Conservation (phyloP, 2,113 vertebrate species). For the Eurypyga helias region DNA sequence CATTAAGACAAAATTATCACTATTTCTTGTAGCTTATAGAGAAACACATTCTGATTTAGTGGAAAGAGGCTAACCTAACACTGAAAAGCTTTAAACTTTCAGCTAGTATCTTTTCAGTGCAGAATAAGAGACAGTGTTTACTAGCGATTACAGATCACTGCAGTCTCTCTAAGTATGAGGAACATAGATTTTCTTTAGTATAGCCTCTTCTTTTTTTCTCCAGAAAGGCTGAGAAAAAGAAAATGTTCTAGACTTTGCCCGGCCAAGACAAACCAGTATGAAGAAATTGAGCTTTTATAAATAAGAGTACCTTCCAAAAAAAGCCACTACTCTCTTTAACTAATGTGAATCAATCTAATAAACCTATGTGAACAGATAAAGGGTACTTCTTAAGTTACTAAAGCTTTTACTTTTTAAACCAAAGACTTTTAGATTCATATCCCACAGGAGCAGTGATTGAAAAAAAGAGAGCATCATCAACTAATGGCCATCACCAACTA, state of each 20-base stretch:
- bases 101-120: neutral
- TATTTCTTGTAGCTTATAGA: neutral
- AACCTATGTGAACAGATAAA: neutral
- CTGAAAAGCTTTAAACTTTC: neutral
- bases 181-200: neutral
- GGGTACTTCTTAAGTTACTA: neutral
- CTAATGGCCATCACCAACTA: neutral
- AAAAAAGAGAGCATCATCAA: neutral
- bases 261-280: neutral
- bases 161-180: neutral
- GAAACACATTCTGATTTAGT: neutral
- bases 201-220: neutral
- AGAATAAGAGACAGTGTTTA: neutral
- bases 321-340: neutral
- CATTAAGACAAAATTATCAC: neutral
- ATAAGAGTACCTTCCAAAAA: neutral
- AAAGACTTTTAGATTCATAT: neutral
- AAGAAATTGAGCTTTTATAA: neutral
- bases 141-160: neutral
- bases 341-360: neutral
- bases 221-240: neutral
- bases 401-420: slow-evolving; percentile 11
- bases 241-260: neutral
- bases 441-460: neutral
- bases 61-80: neutral